Evolutionary conservation across 2,797 vertebrate species (phyloP).

Genomic region (Apogon hyalosoma): DNA sequence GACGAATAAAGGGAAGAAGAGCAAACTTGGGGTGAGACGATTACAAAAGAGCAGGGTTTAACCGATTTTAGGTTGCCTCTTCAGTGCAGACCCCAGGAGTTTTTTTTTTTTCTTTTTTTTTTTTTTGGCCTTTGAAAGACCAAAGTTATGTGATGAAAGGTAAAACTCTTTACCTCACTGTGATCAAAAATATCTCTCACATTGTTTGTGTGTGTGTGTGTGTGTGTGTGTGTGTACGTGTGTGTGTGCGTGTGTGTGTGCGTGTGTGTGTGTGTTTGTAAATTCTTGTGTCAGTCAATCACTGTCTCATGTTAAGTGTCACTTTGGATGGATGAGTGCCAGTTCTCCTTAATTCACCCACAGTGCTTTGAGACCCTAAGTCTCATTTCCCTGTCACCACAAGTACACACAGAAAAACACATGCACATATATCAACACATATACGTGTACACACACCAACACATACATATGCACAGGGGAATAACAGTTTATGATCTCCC

Average conservation of each 20-base stretch:
- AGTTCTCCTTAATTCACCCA: constrained; percentile 75
- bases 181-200: constrained; percentile 62
- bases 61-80: constrained; percentile 70
- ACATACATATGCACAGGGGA: constrained; percentile 65
- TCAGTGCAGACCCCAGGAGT: constrained; percentile 66
- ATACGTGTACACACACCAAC: constrained; percentile 13
- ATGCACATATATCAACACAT: not conserved
- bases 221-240: constrained; percentile 19
- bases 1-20: constrained; percentile 52
- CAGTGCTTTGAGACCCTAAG: constrained; percentile 73
- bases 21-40: constrained; percentile 58
- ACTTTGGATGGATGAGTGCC: constrained; percentile 78
- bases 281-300: constrained; percentile 71
- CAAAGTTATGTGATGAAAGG: constrained; percentile 71
- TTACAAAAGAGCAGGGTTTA: constrained; percentile 70
- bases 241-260: constrained; percentile 10
- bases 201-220: constrained; percentile 26
- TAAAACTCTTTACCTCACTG: constrained; percentile 67
- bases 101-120: constrained; percentile 49
- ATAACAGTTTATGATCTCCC: constrained; percentile 76
- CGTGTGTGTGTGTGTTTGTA: constrained; percentile 17
- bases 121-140: constrained; percentile 71
- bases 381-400: constrained; percentile 78
- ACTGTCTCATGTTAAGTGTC: constrained; percentile 75
- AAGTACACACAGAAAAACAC: constrained; percentile 45